Evolutionary conservation across 2,797 vertebrate genomes (phyloP).

Genomic region (Tamandua tetradactyla): DNA sequence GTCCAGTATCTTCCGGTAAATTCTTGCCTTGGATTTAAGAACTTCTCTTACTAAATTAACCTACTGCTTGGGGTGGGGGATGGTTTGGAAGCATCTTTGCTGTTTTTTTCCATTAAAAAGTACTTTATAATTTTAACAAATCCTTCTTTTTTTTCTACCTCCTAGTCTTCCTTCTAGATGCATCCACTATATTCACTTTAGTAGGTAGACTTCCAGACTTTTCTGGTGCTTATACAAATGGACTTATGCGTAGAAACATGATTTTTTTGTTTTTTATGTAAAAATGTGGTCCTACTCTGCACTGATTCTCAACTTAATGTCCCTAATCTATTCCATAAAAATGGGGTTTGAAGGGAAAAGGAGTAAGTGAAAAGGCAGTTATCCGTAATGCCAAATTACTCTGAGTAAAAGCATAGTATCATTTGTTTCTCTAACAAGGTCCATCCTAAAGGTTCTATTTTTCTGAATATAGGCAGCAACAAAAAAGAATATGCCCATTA

Average conservation of each 20-base stretch:
- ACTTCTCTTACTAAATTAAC: not conserved
- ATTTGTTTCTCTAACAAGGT: not conserved
- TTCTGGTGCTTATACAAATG: not conserved
- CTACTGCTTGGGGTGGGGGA: not conserved
- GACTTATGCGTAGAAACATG: not conserved
- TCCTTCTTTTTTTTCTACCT: not conserved
- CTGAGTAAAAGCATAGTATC: too few relatives aligned
- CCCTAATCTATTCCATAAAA: not conserved
- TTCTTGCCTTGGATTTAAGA: conserved; percentile 51
- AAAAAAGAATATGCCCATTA: not conserved
- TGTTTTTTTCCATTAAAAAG: not conserved
- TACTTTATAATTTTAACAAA: not conserved
- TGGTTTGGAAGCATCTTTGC: not conserved
- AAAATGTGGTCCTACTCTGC: not conserved
- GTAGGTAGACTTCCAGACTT: not conserved
- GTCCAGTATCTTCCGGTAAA: conserved; percentile 97
- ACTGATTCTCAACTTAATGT: not conserved
- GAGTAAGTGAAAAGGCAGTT: not conserved
- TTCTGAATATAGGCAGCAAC: not conserved
- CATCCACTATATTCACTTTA: not conserved
- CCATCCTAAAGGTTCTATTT: not conserved
- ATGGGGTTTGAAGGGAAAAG: not conserved
- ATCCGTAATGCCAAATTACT: not conserved
- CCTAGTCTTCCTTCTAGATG: not conserved
- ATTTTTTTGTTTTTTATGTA: not conserved